A percentile compares a stretch with the other conserved stretches of the same genome.
These are phyloP conservation scores for Hassar affinis DNA, from an alignment of 2,113 vertebrate species.

Conservation along the genomic window DNA sequence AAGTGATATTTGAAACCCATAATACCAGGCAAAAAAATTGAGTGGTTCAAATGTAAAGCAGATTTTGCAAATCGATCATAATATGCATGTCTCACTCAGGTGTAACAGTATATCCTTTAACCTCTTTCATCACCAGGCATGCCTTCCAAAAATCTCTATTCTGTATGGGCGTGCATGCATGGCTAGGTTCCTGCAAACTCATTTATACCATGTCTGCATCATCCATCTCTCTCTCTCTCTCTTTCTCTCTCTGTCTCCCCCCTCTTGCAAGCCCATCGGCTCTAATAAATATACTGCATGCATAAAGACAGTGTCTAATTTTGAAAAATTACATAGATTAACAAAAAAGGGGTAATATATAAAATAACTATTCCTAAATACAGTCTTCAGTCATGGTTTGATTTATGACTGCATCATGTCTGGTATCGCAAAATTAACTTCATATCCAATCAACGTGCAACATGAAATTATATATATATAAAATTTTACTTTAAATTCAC, in stretches of 20 bases:
- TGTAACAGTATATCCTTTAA: constrained; percentile 19
- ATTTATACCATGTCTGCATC: constrained; percentile 2
- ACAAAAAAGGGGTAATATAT: background rate
- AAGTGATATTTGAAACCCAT: constrained; percentile 9
- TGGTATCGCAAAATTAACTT: constrained; percentile 29
- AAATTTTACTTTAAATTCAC: too few relatives aligned
- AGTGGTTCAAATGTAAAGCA: constrained; percentile 12
- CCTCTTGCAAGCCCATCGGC: background rate
- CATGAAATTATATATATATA: background rate
- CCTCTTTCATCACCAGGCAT: background rate
- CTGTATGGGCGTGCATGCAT: background rate
- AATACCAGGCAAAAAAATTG: background rate
- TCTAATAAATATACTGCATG: constrained; percentile 28
- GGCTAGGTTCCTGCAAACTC: constrained; percentile 23
- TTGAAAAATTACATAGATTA: constrained; percentile 25
- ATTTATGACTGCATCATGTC: constrained; percentile 34
- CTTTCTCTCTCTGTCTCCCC: background rate
- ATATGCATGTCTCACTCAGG: background rate
- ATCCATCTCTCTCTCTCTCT: background rate
- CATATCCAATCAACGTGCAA: constrained; percentile 1
- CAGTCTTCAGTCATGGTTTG: constrained; percentile 14
- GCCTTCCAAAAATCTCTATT: background rate
- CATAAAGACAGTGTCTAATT: constrained; percentile 28
- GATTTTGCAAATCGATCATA: constrained; percentile 8
- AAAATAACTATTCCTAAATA: constrained; percentile 21